These are phyloP conservation scores for Mustela nigripes DNA, from an alignment of 2,113 vertebrate species.

Conservation along the genomic window DNA sequence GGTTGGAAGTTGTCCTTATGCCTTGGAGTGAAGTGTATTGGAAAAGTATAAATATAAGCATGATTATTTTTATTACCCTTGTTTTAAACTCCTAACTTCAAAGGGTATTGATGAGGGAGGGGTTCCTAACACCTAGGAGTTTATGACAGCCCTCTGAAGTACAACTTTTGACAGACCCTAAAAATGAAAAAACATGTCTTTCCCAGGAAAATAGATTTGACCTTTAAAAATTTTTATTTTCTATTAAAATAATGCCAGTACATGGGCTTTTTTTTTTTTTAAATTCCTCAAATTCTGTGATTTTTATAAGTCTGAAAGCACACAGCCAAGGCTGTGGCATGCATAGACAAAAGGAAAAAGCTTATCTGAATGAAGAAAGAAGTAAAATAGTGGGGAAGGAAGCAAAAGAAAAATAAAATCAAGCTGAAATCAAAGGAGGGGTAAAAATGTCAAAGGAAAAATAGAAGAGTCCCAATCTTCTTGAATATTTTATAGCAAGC, in stretches of 20 bases:
- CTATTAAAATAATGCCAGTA: constrained; percentile 55
- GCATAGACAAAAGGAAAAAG: background rate
- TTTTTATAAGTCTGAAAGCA: constrained; percentile 56
- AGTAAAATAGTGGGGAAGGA: background rate
- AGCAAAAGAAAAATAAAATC: constrained; percentile 73
- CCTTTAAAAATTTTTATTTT: constrained; percentile 77
- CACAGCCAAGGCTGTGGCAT: background rate
- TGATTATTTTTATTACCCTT: constrained; percentile 75
- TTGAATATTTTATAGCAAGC: constrained; percentile 83
- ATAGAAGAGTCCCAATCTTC: constrained; percentile 80
- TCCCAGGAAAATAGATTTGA: constrained; percentile 70
- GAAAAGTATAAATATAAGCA: constrained; percentile 61
- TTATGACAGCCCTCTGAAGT: constrained; percentile 53
- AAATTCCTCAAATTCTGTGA: constrained; percentile 34
- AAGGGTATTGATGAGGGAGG: constrained; percentile 59
- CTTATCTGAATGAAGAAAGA: constrained; percentile 39
- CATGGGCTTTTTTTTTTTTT: background rate
- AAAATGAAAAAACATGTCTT: constrained; percentile 67
- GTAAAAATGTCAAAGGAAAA: constrained; percentile 83
- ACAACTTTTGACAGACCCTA: constrained; percentile 62
- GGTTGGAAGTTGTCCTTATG: constrained; percentile 61
- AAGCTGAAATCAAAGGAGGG: constrained; percentile 76
- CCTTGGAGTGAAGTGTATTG: background rate
- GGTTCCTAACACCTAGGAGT: constrained; percentile 51
- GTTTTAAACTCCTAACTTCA: constrained; percentile 70